phyloP scores from a whole-genome alignment of 2,888 invertebrate genomes.

The Caenorhabditis angaria region DNA sequence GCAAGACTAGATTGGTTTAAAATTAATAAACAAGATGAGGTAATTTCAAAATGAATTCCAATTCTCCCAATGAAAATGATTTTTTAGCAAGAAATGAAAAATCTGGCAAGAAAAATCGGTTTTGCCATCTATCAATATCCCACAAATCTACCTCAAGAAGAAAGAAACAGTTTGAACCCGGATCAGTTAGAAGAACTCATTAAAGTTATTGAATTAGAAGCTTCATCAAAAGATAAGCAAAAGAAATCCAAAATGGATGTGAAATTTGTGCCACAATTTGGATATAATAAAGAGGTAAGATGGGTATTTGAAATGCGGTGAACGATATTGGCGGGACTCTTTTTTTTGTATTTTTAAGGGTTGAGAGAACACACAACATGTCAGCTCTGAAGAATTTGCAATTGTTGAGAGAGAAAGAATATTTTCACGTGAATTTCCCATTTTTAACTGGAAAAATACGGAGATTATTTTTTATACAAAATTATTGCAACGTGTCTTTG shows the following conservation, averaged over 20 bases:
- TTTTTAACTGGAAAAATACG: no score
- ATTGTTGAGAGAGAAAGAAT: no score
- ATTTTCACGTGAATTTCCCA: no score
- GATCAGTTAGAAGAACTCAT: constrained; percentile 38
- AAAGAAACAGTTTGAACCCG: constrained; percentile 31
- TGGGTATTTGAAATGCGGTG: no score
- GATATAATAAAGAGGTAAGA: constrained; percentile 42
- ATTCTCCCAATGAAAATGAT: neutral
- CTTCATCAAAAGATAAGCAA: constrained; percentile 9
- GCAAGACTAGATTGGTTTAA: constrained; percentile 39
- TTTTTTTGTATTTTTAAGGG: no score
- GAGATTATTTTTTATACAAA: no score
- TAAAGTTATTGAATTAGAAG: constrained; percentile 33
- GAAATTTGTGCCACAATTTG: constrained; percentile 38
- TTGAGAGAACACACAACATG: no score
- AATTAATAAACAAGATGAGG: constrained; percentile 31
- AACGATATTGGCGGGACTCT: no score
- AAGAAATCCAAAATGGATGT: constrained; percentile 24
- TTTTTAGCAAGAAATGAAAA: constrained; percentile 37
- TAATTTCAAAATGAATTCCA: neutral
- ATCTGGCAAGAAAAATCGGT: constrained; percentile 41
- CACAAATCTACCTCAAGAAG: constrained; percentile 40
- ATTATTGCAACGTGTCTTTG: no score
- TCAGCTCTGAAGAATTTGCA: no score
- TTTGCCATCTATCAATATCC: constrained; percentile 45